Percentiles rank a stretch among this genome's conserved stretches.
Conservation (phyloP, 2,797 vertebrate species). For the Bryconaethiops microstoma region DNA sequence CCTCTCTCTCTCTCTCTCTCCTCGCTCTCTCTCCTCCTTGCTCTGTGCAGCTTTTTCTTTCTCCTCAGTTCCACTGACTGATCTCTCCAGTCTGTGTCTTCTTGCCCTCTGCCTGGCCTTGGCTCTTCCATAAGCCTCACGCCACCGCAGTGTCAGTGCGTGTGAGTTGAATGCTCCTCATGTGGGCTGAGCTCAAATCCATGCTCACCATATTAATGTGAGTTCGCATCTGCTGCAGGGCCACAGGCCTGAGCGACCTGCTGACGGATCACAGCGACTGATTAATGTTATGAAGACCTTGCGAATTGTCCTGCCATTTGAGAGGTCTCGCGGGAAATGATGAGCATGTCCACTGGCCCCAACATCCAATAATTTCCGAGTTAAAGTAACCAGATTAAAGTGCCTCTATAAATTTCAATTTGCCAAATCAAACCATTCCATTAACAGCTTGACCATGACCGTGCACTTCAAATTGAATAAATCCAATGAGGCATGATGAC, state of each 20-base stretch:
- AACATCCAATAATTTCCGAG: conserved; percentile 20
- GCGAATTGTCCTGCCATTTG: conserved; percentile 13
- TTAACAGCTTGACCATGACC: conserved; percentile 25
- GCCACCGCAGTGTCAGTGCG: conserved; percentile 6
- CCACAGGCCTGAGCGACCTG: conserved; percentile 6
- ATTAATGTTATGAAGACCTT: conserved; percentile 23
- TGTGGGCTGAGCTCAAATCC: conserved; percentile 25
- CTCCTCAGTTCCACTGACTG: conserved; percentile 40
- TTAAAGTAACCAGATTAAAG: conserved; percentile 19
- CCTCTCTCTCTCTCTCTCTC: no score
- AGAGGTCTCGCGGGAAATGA: not conserved
- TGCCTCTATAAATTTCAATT: conserved; percentile 19
- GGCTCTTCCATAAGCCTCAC: conserved; percentile 20
- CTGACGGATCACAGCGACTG: conserved; percentile 25
- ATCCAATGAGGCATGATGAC: conserved; percentile 29
- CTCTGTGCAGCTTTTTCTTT: not conserved
- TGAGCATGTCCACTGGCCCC: not conserved
- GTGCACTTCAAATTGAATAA: conserved; percentile 33
- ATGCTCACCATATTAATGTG: conserved; percentile 31
- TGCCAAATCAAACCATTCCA: conserved; percentile 15
- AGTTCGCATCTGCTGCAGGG: conserved; percentile 1
- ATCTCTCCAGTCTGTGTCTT: conserved; percentile 13
- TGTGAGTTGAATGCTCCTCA: conserved; percentile 29
- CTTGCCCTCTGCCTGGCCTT: conserved; percentile 42
- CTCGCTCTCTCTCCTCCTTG: not conserved